These are phyloP conservation scores for Phthorimaea operculella DNA, from an alignment of 1,140 invertebrate species.

Conservation along the genomic window DNA sequence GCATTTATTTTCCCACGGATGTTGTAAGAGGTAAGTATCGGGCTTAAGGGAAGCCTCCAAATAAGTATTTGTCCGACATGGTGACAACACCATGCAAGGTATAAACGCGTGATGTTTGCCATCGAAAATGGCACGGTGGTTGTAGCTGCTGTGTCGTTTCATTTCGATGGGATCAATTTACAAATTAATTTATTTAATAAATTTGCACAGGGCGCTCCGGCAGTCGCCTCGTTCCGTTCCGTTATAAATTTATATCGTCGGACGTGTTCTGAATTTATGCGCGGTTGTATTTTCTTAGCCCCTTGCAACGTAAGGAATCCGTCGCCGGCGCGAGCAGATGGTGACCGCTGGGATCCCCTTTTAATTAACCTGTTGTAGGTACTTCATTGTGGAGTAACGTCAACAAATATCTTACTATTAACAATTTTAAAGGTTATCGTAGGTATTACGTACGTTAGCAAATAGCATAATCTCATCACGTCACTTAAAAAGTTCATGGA, in stretches of 20 bases:
- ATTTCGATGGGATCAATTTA: slow-evolving; percentile 29
- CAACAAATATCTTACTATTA: no score
- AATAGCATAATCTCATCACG: no score
- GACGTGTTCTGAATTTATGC: neutral
- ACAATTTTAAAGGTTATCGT: no score
- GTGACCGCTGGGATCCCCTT: neutral
- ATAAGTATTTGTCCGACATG: no score
- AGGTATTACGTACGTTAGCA: no score
- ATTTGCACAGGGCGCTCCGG: slow-evolving; percentile 41
- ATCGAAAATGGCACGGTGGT: no score
- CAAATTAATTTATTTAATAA: slow-evolving; percentile 60
- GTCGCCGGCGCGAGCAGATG: neutral
- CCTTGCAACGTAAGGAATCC: neutral
- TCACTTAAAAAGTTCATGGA: no score
- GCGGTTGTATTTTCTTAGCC: neutral
- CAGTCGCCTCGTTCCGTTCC: slow-evolving; percentile 35
- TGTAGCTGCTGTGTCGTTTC: slow-evolving; percentile 39
- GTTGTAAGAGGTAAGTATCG: no score
- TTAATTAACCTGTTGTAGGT: neutral
- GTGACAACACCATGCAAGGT: no score
- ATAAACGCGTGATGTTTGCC: no score
- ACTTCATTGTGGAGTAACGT: neutral
- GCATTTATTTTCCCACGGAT: no score
- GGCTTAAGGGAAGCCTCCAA: no score
- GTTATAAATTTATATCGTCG: slow-evolving; percentile 55